phyloP scores from a whole-genome alignment of 2,797 vertebrate species.

The Delichon dasypus region DNA sequence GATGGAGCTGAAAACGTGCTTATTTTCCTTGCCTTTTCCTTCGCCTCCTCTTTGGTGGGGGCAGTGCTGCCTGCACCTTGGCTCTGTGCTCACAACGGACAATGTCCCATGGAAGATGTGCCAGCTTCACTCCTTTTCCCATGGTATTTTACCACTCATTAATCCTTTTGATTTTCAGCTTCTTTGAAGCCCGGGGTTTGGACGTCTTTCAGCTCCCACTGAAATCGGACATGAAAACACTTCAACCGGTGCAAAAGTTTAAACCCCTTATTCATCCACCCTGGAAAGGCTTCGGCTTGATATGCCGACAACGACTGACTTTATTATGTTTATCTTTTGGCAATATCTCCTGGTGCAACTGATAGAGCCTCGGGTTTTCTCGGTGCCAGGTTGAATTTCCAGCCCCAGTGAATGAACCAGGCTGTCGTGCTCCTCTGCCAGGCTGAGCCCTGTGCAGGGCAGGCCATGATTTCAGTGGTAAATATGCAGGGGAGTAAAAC shows the following conservation, averaged over 20 bases:
- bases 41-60: background rate
- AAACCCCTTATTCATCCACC: constrained; percentile 30
- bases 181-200: constrained; percentile 48
- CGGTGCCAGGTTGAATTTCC: constrained; percentile 54
- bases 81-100: background rate
- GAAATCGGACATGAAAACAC: constrained; percentile 15
- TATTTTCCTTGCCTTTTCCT: background rate
- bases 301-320: constrained; percentile 13
- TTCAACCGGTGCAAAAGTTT: constrained; percentile 47
- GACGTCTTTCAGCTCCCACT: background rate
- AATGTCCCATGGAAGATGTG: background rate
- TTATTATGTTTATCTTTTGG: constrained; percentile 58
- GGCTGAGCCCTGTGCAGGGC: constrained; percentile 6
- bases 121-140: background rate
- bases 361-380: constrained; percentile 12
- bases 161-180: constrained; percentile 57
- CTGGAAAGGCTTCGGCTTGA: constrained; percentile 8
- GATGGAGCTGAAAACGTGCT: background rate
- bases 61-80: background rate
- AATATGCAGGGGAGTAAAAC: constrained; percentile 23
- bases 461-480: constrained; percentile 9
- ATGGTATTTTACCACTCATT: constrained; percentile 13
- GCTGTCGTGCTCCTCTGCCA: constrained; percentile 36
- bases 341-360: constrained; percentile 32
- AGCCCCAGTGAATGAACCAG: background rate